A percentile compares a stretch with the other conserved stretches of the same genome.
Conservation (phyloP, 1,140 invertebrate genomes). For the Rhyacophila brunnea region DNA sequence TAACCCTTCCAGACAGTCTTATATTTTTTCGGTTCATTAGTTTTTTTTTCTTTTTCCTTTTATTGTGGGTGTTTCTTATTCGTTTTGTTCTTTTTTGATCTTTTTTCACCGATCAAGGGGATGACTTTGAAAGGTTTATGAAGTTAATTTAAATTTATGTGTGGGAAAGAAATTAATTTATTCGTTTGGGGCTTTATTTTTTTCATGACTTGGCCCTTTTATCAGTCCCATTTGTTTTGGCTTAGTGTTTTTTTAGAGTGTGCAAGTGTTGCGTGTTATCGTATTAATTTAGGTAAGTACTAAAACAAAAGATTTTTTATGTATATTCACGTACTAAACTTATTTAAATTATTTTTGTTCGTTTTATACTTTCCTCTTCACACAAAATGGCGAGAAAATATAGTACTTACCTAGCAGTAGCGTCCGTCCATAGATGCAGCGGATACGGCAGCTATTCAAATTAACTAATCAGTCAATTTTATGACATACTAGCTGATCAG, state of each 20-base stretch:
- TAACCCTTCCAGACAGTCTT: slow-evolving; percentile 28
- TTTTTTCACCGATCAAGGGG: slow-evolving; percentile 32
- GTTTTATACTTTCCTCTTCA: too few species aligned
- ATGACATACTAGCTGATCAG: too few species aligned
- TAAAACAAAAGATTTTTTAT: too few species aligned
- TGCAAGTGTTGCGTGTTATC: too few species aligned
- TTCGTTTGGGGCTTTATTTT: slow-evolving; percentile 9
- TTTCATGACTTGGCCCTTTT: slow-evolving; percentile 8
- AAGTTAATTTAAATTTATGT: slow-evolving; percentile 37
- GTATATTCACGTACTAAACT: too few species aligned
- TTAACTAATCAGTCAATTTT: too few species aligned
- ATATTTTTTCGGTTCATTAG: slow-evolving; percentile 29
- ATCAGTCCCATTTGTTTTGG: slow-evolving; percentile 6
- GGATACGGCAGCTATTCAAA: too few species aligned
- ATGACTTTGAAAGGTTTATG: slow-evolving; percentile 36
- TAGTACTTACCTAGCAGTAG: too few species aligned
- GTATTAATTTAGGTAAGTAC: too few species aligned
- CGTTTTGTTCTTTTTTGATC: slow-evolving; percentile 20
- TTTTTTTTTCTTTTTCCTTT: slow-evolving; percentile 22
- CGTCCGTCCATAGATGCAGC: too few species aligned
- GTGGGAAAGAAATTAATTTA: slow-evolving; percentile 37
- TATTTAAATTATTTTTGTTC: too few species aligned
- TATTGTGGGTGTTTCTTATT: slow-evolving; percentile 23
- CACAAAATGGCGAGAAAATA: too few species aligned
- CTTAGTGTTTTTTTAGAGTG: not conserved